These are phyloP conservation scores for Sinodicranocentrus sp. DNA, from an alignment of 2,888 invertebrate genomes.

Conservation along the genomic window DNA sequence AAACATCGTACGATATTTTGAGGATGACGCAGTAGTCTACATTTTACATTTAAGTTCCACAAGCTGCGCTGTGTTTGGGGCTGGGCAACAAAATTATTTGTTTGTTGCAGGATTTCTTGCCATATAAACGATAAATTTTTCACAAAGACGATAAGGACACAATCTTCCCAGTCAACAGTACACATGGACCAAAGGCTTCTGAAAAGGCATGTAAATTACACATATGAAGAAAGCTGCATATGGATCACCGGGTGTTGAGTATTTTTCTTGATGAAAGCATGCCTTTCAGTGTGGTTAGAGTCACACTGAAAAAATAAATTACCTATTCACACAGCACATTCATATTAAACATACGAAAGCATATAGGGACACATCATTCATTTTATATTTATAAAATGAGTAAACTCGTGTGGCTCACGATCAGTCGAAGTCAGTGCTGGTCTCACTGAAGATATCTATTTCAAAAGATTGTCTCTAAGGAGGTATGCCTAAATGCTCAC, in stretches of 20 bases:
- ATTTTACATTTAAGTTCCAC: too few relatives aligned
- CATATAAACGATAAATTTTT: slow-evolving; percentile 3
- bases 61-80: too few relatives aligned
- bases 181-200: not conserved
- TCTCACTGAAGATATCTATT: too few relatives aligned
- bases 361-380: too few relatives aligned
- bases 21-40: not conserved
- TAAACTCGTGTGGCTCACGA: too few relatives aligned
- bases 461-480: too few relatives aligned
- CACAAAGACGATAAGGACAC: not conserved
- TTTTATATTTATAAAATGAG: too few relatives aligned
- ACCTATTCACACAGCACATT: not conserved
- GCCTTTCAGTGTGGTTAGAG: not conserved
- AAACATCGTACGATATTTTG: slow-evolving; percentile 6
- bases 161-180: not conserved
- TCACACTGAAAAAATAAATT: not conserved
- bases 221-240: not conserved
- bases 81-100: not conserved
- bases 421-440: too few relatives aligned
- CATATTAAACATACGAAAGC: not conserved
- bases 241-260: not conserved
- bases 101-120: slow-evolving; percentile 14
- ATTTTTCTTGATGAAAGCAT: slow-evolving; percentile 10
- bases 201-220: not conserved
- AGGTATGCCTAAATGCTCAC: too few relatives aligned